A percentile compares a stretch with the other conserved stretches of the same genome.
Conservation (phyloP, 2,797 vertebrate genomes). For the Anniella stebbinsi region DNA sequence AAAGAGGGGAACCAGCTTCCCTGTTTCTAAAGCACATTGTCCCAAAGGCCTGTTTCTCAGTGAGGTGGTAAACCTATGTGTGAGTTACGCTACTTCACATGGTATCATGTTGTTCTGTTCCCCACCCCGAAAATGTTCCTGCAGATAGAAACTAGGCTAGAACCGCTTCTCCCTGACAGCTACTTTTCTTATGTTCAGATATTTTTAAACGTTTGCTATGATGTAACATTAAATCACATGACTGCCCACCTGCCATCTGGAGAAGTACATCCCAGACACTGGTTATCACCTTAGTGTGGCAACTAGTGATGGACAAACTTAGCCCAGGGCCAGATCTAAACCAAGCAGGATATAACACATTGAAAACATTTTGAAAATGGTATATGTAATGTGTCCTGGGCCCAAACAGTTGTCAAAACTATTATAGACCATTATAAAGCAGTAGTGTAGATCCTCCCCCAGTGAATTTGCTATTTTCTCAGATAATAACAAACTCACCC, state of each 20-base stretch:
- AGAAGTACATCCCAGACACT: not conserved
- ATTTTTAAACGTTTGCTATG: too few relatives aligned
- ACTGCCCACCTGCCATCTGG: rapidly evolving
- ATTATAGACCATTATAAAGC: too few relatives aligned
- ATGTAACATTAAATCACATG: not conserved
- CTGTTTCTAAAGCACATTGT: not conserved
- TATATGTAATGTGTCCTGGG: too few relatives aligned
- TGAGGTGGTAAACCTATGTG: not conserved
- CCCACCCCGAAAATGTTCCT: not conserved
- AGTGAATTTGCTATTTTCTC: too few relatives aligned
- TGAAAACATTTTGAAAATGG: too few relatives aligned
- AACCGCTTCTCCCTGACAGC: not conserved
- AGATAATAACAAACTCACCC: too few relatives aligned
- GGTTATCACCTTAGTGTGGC: too few relatives aligned
- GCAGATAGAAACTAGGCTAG: not conserved
- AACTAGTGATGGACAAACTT: too few relatives aligned
- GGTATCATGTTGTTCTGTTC: not conserved
- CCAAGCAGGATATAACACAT: too few relatives aligned
- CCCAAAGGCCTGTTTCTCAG: not conserved
- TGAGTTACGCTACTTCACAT: not conserved
- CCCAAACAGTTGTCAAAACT: too few relatives aligned
- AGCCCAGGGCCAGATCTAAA: too few relatives aligned
- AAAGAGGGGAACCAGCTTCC: not conserved
- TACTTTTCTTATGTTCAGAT: not conserved
- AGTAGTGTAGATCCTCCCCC: too few relatives aligned